Base-by-base conservation (phyloP, 2,113 vertebrate genomes). In the Mohoua ochrocephala region DNA sequence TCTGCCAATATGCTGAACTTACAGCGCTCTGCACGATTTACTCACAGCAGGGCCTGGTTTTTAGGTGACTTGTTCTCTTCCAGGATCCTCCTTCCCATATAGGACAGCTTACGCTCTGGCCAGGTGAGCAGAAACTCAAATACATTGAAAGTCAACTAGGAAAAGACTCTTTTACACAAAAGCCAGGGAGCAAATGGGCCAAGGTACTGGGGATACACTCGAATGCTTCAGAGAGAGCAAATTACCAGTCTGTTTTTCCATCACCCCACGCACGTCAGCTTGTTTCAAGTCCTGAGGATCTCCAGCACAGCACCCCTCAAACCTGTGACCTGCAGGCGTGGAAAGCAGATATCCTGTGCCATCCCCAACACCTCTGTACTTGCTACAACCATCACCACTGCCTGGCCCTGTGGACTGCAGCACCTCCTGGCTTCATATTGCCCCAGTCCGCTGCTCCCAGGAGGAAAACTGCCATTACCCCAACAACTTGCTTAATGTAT, bases 261-360 rank as follows among this genome's bases (percentile, higher is more conserved):
- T 8, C 2, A 1, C 4, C 3, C 23, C 12, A 16, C 3, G 27
- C 13, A 47, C 0, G 0, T 37, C 33, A 70, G 15, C 33, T 75
- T 68, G 35, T 56, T 91, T 68, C n/a, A 60, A 49, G 49, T 24
- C 67, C 44, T 39, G 23, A 74, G 24, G 27, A 31, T 54, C 50
- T 63, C 33, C 31, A 16, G 14, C 24, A 35, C 7, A 76, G 41
- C 39, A 67, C 6, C 7, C 14, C 26, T 57, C 53, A 75, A 64
- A 68, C 8, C 41, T 44, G 4, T 7, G 9, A 84, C 41, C 37
- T 71, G 11, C 33, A 70, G 68, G 10, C 69, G 59, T 64, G 37
- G 30, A 53, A 77, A 74, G 10, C 7, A 20, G 47, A 31, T n/a
- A 26, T 7, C 30, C 42, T 31, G 8, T 1, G 1, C 27, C n/a